A percentile compares a stretch with the other conserved stretches of the same genome.
Evolutionary conservation across 53 echinoderm and acorn worm species (phyloP).

Genomic region (Hippasteria phrygiana): DNA sequence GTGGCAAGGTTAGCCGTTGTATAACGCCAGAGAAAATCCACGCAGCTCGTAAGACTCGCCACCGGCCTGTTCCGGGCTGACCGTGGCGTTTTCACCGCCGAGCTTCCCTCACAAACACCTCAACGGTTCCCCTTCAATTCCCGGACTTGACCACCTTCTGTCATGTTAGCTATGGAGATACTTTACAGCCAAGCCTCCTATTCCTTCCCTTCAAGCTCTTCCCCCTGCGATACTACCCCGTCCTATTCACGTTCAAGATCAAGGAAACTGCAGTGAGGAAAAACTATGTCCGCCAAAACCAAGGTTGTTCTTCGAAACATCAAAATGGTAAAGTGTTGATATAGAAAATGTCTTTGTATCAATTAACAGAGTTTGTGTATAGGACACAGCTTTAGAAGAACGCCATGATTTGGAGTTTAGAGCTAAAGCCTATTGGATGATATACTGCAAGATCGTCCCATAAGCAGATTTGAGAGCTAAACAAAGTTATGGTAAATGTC

Average conservation of each 20-base stretch:
- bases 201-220: not conserved
- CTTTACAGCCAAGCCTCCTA: not conserved
- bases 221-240: not conserved
- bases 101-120: not conserved
- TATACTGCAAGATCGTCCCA: no score
- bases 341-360: not conserved
- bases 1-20: no score
- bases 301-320: not conserved
- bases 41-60: no score
- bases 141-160: not conserved
- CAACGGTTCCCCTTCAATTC: no score
- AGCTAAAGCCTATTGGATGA: no score
- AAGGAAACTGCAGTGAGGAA: not conserved
- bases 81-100: no score
- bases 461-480: no score
- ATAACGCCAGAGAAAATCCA: no score
- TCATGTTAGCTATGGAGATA: not conserved
- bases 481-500: no score
- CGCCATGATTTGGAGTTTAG: no score
- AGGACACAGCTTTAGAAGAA: no score
- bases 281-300: not conserved
- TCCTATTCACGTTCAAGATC: not conserved
- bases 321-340: conserved; percentile 5
- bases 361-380: not conserved
- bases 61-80: no score